Evolutionary conservation across 1,140 invertebrate species (phyloP).

Genomic region (Vollenhovia emeryi): DNA sequence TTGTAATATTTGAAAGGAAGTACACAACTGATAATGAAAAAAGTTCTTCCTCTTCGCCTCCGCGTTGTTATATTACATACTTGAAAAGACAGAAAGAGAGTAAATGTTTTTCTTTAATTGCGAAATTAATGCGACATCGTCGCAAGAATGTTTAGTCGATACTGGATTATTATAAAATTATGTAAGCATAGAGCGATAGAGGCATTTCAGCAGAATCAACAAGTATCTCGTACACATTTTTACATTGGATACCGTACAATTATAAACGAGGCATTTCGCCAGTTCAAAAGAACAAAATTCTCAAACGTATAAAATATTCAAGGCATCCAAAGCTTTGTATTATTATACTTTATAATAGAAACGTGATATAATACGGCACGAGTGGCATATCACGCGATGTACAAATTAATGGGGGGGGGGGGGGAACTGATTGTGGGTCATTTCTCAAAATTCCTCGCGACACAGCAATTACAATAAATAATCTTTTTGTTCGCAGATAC

Average conservation of each 20-base stretch:
- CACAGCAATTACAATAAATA: not conserved
- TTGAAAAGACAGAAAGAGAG: not conserved
- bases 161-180: not conserved
- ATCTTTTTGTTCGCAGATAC: not conserved
- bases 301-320: not conserved
- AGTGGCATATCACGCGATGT: not conserved
- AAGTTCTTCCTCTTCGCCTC: not conserved
- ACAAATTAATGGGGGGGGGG: not conserved
- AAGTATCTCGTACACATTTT: not conserved
- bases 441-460: not conserved
- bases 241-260: not conserved
- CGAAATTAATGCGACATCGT: not conserved
- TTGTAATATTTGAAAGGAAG: not conserved
- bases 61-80: not conserved
- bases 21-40: not conserved
- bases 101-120: not conserved
- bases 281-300: not conserved
- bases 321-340: not conserved
- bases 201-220: conserved; percentile 4
- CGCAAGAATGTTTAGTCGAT: not conserved
- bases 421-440: not conserved
- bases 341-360: not conserved
- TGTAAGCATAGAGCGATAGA: not conserved
- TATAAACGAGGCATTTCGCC: not conserved
- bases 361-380: not conserved